A percentile compares a stretch with the other conserved stretches of the same genome.
phyloP scores from a whole-genome alignment of 1,140 invertebrate genomes.

The Amyelois transitella region DNA sequence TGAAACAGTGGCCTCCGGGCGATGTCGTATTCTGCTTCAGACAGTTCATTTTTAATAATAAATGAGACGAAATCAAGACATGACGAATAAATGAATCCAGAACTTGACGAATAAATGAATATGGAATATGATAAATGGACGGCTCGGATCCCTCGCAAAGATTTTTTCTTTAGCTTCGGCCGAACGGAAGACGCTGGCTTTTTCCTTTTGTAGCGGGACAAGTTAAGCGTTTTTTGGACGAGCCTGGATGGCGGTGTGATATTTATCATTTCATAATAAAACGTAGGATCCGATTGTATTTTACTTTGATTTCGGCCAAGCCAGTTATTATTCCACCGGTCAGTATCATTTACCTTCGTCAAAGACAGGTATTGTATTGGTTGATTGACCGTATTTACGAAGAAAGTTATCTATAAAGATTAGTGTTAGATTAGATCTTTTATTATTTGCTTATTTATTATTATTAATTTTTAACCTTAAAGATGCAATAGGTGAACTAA shows the following conservation, averaged over 20 bases:
- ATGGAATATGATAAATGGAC: slow-evolving; percentile 74
- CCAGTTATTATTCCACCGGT: background rate
- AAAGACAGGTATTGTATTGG: background rate
- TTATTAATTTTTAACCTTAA: no score
- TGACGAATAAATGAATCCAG: slow-evolving; percentile 76
- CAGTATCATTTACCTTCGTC: slow-evolving; percentile 1
- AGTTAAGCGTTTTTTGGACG: slow-evolving; percentile 72
- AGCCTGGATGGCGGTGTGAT: slow-evolving; percentile 54
- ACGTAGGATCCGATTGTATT: slow-evolving; percentile 57
- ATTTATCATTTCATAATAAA: slow-evolving; percentile 70
- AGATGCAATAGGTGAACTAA: no score
- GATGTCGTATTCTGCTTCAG: slow-evolving; percentile 63
- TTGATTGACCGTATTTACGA: background rate
- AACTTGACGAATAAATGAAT: slow-evolving; percentile 75
- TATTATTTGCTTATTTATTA: no score
- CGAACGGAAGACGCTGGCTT: slow-evolving; percentile 72
- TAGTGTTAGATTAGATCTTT: background rate
- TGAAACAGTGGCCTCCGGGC: slow-evolving; percentile 63
- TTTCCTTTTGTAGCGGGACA: slow-evolving; percentile 72
- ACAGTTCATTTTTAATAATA: slow-evolving; percentile 77
- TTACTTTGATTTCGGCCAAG: slow-evolving; percentile 36
- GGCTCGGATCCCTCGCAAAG: slow-evolving; percentile 65
- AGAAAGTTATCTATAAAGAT: background rate
- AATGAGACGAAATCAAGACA: slow-evolving; percentile 76
- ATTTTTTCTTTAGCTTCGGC: slow-evolving; percentile 70